Percentiles rank a stretch among this genome's conserved stretches.
These are phyloP conservation scores for Passerina amoena DNA, from an alignment of 2,113 vertebrate genomes.

Conservation along the genomic window DNA sequence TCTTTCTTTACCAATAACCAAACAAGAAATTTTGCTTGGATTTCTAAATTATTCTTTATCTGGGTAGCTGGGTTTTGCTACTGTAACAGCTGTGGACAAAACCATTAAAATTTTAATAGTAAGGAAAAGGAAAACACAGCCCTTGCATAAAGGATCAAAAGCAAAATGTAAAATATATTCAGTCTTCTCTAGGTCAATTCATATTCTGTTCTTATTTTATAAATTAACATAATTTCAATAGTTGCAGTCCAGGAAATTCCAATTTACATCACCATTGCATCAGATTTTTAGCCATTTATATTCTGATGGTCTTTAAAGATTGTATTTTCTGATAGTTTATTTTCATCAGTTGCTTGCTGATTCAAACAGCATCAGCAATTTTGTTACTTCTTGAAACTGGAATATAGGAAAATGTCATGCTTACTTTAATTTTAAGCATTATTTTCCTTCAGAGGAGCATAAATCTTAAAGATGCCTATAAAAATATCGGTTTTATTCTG, in stretches of 20 bases:
- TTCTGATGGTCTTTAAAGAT: background rate
- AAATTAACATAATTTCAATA: conserved; percentile 19
- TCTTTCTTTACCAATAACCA: background rate
- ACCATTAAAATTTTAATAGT: background rate
- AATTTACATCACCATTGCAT: background rate
- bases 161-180: background rate
- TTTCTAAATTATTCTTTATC: background rate
- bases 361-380: background rate
- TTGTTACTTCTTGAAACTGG: background rate
- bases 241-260: background rate
- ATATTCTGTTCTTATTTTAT: background rate
- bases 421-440: background rate
- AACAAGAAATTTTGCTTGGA: background rate
- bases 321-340: background rate
- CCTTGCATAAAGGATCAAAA: background rate
- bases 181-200: conserved; percentile 27
- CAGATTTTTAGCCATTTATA: background rate
- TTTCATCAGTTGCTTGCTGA: background rate
- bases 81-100: background rate
- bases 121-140: fast-evolving
- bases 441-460: background rate
- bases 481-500: background rate
- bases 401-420: background rate
- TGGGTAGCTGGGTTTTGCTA: background rate
- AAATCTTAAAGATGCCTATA: background rate